Evolutionary conservation across 1,140 invertebrate genomes (phyloP).

Genomic region (Cotesia vestalis): DNA sequence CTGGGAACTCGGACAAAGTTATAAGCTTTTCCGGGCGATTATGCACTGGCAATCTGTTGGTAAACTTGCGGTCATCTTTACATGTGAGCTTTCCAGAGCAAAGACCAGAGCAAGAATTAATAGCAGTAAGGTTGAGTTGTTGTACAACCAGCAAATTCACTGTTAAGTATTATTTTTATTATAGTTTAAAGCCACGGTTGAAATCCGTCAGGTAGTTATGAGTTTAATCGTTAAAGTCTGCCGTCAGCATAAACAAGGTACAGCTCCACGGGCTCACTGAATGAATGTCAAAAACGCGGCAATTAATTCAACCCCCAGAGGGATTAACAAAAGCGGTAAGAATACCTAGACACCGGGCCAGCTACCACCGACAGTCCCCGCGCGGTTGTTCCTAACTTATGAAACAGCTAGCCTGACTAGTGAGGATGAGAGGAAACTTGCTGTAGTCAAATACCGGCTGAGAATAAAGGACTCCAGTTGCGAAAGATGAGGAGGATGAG

Average conservation of each 20-base stretch:
- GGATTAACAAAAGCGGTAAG: conserved; percentile 58
- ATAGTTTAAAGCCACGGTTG: neutral
- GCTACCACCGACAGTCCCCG: conserved; percentile 35
- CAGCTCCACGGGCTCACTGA: conserved; percentile 53
- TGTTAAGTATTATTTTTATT: no score
- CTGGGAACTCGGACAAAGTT: conserved; percentile 23
- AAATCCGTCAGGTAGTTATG: conserved; percentile 51
- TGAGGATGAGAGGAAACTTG: conserved; percentile 32
- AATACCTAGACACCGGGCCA: conserved; percentile 48
- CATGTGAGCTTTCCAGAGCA: no score
- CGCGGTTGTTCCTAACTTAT: conserved; percentile 55
- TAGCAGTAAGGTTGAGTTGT: no score
- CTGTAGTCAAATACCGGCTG: conserved; percentile 13
- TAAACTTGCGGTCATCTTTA: conserved; percentile 16
- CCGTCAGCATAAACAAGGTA: conserved; percentile 38
- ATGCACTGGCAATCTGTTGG: neutral
- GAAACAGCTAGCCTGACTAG: conserved; percentile 35
- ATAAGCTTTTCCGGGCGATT: conserved; percentile 23
- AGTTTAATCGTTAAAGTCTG: conserved; percentile 53
- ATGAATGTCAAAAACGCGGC: conserved; percentile 64
- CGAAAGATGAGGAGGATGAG: conserved; percentile 28
- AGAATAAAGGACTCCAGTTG: conserved; percentile 23
- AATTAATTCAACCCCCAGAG: conserved; percentile 60
- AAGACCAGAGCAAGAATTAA: no score
- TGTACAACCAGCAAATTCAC: no score